Evolutionary conservation across 2,888 invertebrate genomes (phyloP), one percentile per base, ranked within the genome.

Genomic region (Odontocolon sp.): DNA sequence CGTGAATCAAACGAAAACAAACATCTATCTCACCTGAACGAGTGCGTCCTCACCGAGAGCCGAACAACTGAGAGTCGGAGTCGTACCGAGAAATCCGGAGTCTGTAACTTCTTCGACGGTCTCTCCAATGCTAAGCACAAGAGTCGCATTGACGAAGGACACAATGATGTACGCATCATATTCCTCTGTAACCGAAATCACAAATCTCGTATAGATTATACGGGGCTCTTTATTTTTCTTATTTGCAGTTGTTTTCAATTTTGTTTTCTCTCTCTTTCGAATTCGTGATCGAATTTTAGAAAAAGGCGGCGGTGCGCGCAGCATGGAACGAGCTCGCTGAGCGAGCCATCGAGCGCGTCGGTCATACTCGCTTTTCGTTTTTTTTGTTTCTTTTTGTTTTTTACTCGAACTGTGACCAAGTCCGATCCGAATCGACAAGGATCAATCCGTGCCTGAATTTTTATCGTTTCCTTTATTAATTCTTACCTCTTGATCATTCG

Each of bases 21-120:
- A 9, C 45, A n/a, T 16, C 0, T 23, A 21, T 68, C 67, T 71
- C 84, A 96, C 98, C 93, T 99, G 99, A 0, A 99, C 98, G 21
- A 99, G 92, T 0, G 99, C 98, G 91, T 99, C 99, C 87, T 97
- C 99, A 67, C 99, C 99, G 26, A 99, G 93, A 33, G 99, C 97
- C 6, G 98, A 98, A 91, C 99, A 99, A 79, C 98, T 97, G n/a
- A 99, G 92, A 0, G 99, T 99, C 0, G 99, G 99, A 0, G 99
- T 99, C 0, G 99, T 99, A 75, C 99, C 99, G 86, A 99, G 92
- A 91, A 99, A 99, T 47, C 99, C 99, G 78, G 99, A 99, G 91
- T 99, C 99, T 0, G 99, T 98, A 21, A 99, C 99, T 95, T 99
- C 99, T 91, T 99, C 99, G n/a, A 99, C 99, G 9, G 99, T 99